Evolutionary conservation across 2,888 invertebrate species (phyloP).

Genomic region (Cantharis lateralis): DNA sequence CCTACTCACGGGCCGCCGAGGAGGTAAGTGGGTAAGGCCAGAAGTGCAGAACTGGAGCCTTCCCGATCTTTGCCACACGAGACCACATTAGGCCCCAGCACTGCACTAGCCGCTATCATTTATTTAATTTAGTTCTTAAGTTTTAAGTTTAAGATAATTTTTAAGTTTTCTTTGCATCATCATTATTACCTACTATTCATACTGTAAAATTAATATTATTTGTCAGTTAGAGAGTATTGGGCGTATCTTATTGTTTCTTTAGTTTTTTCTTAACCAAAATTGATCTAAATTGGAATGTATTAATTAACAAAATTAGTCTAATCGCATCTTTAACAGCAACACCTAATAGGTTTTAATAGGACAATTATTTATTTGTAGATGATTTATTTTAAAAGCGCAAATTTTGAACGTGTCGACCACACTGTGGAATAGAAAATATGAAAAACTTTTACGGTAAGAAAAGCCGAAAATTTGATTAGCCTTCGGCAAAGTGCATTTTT

Average conservation of each 20-base stretch:
- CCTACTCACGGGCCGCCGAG: conserved; percentile 57
- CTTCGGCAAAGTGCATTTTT: neutral
- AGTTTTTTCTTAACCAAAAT: neutral
- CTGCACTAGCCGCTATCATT: conserved; percentile 38
- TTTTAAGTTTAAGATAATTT: conserved; percentile 11
- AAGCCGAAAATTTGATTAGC: neutral
- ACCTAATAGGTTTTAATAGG: neutral
- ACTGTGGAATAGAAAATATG: neutral
- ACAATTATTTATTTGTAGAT: neutral
- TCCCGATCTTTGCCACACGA: conserved; percentile 57
- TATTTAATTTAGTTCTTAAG: conserved; percentile 6
- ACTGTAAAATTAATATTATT: neutral
- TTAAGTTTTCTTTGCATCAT: conserved; percentile 38
- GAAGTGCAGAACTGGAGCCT: conserved; percentile 64
- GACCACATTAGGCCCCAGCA: conserved; percentile 52
- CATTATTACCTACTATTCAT: neutral
- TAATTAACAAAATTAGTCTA: neutral
- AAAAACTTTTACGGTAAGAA: neutral
- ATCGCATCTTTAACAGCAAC: neutral
- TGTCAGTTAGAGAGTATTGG: neutral
- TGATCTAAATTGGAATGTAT: neutral
- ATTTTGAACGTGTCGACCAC: neutral
- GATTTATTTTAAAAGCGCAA: neutral
- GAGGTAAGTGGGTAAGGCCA: conserved; percentile 59
- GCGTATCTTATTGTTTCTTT: neutral